phyloP scores from a whole-genome alignment of 2,113 vertebrate species.

The Halcyon malimbica region DNA sequence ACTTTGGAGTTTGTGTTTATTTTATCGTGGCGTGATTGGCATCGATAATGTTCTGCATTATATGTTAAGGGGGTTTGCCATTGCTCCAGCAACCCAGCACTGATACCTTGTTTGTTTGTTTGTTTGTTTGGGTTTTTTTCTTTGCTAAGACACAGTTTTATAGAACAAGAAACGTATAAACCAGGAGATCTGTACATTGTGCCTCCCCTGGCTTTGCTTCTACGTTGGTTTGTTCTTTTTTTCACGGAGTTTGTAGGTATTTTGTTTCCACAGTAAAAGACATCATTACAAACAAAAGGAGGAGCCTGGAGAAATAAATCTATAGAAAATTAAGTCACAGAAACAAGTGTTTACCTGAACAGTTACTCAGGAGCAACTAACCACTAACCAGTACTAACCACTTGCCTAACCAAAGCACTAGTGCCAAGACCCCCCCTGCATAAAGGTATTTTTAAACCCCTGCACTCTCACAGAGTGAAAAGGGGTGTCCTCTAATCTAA shows the following conservation, averaged over 20 bases:
- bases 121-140: background rate
- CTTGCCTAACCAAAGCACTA: background rate
- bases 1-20: background rate
- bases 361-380: background rate
- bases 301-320: background rate
- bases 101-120: background rate
- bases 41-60: background rate
- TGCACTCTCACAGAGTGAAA: background rate
- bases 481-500: background rate
- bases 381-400: background rate
- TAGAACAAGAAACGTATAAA: background rate
- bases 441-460: slow-evolving; percentile 3
- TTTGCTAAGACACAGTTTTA: background rate
- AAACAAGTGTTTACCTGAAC: background rate
- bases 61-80: background rate
- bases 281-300: background rate
- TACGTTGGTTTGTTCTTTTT: background rate
- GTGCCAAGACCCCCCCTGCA: background rate
- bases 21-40: background rate
- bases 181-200: background rate
- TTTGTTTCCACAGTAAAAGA: background rate
- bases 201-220: background rate
- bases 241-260: background rate
- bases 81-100: background rate
- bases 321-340: background rate